Percentiles rank a stretch among this genome's conserved stretches.
These are phyloP conservation scores for Lasioglossum villosulum DNA, from an alignment of 2,888 invertebrate species.

Conservation along the genomic window DNA sequence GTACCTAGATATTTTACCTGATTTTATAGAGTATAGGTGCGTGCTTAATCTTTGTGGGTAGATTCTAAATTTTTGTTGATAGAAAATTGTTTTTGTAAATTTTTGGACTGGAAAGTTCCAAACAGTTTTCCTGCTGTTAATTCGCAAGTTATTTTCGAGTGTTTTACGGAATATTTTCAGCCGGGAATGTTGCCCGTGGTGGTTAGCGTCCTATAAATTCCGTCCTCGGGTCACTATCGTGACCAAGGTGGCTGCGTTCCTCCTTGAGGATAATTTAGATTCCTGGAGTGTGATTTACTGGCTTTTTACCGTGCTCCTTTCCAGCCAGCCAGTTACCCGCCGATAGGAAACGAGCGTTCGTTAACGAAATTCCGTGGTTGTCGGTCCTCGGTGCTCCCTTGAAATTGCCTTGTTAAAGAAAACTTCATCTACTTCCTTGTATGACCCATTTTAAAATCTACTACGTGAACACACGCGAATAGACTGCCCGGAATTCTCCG, in stretches of 20 bases:
- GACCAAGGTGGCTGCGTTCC: conserved; percentile 78
- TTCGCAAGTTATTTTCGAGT: conserved; percentile 53
- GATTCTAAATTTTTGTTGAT: not conserved
- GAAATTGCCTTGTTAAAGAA: conserved; percentile 20
- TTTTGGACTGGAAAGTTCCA: not conserved
- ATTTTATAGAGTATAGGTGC: not conserved
- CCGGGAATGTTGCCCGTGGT: conserved; percentile 75
- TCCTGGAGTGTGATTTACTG: conserved; percentile 79
- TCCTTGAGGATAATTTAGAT: conserved; percentile 80
- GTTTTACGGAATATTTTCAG: conserved; percentile 76
- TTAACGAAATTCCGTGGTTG: conserved; percentile 50
- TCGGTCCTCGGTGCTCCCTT: conserved; percentile 33
- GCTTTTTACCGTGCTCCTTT: conserved; percentile 69
- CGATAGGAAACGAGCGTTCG: conserved; percentile 43
- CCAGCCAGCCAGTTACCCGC: conserved; percentile 46
- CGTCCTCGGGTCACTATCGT: conserved; percentile 66
- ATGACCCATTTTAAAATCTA: conserved; percentile 21
- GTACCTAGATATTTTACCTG: not conserved
- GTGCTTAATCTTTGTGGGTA: not conserved
- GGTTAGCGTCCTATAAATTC: conserved; percentile 80
- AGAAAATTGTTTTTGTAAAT: not conserved
- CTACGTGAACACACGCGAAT: not conserved
- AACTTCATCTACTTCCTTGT: conserved; percentile 5
- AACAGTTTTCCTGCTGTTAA: not conserved
- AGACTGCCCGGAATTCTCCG: not conserved